phyloP scores from a whole-genome alignment of 2,797 vertebrate species.

The Sebastiscus albofasciatus region DNA sequence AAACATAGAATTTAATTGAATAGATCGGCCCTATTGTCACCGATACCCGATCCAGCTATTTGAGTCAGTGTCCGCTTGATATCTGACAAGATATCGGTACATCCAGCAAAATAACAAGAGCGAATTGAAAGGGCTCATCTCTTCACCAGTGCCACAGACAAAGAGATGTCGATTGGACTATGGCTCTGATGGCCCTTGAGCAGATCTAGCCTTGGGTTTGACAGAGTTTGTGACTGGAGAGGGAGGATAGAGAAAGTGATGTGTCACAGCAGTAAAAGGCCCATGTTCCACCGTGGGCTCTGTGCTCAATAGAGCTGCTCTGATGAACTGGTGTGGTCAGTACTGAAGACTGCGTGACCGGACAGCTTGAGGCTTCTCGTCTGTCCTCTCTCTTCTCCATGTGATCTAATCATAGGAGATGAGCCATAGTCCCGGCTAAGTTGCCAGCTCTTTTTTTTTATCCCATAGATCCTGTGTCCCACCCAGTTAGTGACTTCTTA shows the following conservation, averaged over 20 bases:
- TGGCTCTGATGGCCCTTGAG: not conserved
- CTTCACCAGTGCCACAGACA: not conserved
- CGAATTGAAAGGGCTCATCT: not conserved
- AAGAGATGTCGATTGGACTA: not conserved
- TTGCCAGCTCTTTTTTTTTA: not conserved
- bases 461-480: not conserved
- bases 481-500: not conserved
- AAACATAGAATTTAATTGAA: too few species aligned
- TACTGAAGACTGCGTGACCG: not conserved
- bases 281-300: not conserved
- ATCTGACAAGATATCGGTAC: not conserved
- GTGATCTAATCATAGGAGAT: too few species aligned
- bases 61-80: too few species aligned
- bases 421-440: not conserved
- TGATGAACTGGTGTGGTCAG: not conserved
- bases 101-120: not conserved
- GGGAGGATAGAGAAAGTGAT: not conserved
- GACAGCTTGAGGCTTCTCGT: not conserved
- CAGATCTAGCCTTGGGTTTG: not conserved
- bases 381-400: not conserved
- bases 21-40: too few species aligned
- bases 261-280: conserved; percentile 24
- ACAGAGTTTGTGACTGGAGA: conserved; percentile 1
- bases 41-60: too few species aligned
- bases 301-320: not conserved